Evolutionary conservation across 2,888 invertebrate species (phyloP), one percentile per base, ranked within the genome.

Genomic region (Lissonota sp.): DNA sequence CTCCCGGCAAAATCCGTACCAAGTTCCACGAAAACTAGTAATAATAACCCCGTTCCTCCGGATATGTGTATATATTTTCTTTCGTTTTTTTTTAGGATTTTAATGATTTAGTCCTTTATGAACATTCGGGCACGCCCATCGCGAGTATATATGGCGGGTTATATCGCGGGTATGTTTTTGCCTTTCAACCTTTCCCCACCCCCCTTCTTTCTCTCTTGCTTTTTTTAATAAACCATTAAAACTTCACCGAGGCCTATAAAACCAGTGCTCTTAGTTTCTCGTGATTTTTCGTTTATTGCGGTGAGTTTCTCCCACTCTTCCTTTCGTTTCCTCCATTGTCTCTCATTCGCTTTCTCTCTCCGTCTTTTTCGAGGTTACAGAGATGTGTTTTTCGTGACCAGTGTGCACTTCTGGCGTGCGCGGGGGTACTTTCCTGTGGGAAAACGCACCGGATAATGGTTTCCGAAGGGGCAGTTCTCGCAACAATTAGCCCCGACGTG

Each of bases 391-490:
- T 64, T 70, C 6, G 40, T 57, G 49, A 69, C 63, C 44, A 7
- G 73, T 71, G 70, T 51, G 64, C 55, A 74, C 66, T 58, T 67
- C 76, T 49, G 46, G 77, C 77, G 71, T 63, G 79, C 64, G 72
- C 55, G 78, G 75, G 60, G 74, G 71, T 72, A 81, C 79, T 76
- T 76, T 67, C 80, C 80, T 78, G 79, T 84, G 86, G 86, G 84
- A 85, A 84, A 85, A 84, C 84, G 84, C 84, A 85, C 81, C 75
- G 85, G 86, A 84, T 90, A 90, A 90, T 90, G 88, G 90, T 90
- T 90, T 89, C 86, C 88, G 88, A 89, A 90, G 86, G 88, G 89
- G 87, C 88, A 90, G 87, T 90, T 90, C 87, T 88, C 88, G 87
- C 88, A 87, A 89, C 90, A 89, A 90, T 90, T 90, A 90, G 89